phyloP scores from a whole-genome alignment of 2,113 vertebrate genomes.

The Gila orcuttii region DNA sequence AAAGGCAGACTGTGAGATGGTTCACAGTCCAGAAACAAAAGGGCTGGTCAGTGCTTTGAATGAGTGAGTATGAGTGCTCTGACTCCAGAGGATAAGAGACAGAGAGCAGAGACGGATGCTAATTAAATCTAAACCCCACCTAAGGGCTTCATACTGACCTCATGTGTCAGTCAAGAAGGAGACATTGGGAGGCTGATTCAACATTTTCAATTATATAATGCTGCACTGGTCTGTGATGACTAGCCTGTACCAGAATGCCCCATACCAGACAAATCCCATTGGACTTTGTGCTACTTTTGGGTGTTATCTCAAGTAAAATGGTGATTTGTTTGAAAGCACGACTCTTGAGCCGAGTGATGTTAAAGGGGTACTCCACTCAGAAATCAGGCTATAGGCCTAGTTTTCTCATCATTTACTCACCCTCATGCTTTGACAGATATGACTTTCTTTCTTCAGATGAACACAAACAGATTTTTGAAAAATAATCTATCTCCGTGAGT shows the following conservation, averaged over 20 bases:
- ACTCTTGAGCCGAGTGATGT: not conserved
- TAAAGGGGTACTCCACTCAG: not conserved
- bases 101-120: constrained; percentile 9
- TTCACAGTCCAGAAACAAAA: constrained; percentile 6
- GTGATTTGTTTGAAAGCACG: not conserved
- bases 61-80: not conserved
- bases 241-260: not conserved
- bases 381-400: too few species aligned
- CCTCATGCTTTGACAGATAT: too few species aligned
- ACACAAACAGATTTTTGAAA: too few species aligned
- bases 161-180: constrained; percentile 1
- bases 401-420: too few species aligned
- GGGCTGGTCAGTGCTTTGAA: not conserved
- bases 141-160: constrained; percentile 24
- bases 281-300: not conserved
- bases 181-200: constrained; percentile 22
- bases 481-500: too few species aligned
- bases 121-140: constrained; percentile 28
- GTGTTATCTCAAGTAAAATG: not conserved
- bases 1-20: not conserved
- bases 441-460: too few species aligned
- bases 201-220: constrained; percentile 25
- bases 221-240: not conserved
- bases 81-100: not conserved
- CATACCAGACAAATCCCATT: constrained; percentile 7